A percentile compares a stretch with the other conserved stretches of the same genome.
phyloP scores from a whole-genome alignment of 2,888 invertebrate genomes.

The Caenorhabditis sulstoni region DNA sequence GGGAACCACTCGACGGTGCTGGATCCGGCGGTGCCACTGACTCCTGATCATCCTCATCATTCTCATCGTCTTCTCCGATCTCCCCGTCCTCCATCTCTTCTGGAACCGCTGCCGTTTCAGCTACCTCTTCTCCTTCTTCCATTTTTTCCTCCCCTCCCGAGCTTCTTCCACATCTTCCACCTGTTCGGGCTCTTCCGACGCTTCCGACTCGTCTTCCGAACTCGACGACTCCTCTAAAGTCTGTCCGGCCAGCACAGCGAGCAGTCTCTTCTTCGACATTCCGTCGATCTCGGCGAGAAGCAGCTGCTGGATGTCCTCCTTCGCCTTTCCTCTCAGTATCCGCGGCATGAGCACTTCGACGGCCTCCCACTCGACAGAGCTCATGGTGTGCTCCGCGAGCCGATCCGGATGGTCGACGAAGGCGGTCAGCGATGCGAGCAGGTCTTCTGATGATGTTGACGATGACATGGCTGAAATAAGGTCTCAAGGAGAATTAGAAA shows the following conservation, averaged over 20 bases:
- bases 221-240: slow-evolving; percentile 50
- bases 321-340: slow-evolving; percentile 45
- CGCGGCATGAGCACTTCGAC: slow-evolving; percentile 50
- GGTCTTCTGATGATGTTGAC: too few relatives aligned
- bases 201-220: slow-evolving; percentile 45
- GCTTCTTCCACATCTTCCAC: slow-evolving; percentile 29
- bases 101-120: neutral
- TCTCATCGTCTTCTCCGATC: neutral
- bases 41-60: neutral
- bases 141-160: slow-evolving; percentile 11
- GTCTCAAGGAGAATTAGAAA: neutral
- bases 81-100: slow-evolving; percentile 5
- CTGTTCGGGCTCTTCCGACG: slow-evolving; percentile 44
- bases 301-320: slow-evolving; percentile 50
- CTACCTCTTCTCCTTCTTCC: slow-evolving; percentile 16
- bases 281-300: slow-evolving; percentile 53
- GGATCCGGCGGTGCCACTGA: slow-evolving; percentile 4
- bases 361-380: slow-evolving; percentile 43
- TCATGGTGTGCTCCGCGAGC: slow-evolving; percentile 51
- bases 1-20: neutral
- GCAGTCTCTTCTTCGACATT: slow-evolving; percentile 52
- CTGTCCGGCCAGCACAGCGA: slow-evolving; percentile 48
- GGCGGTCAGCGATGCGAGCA: slow-evolving; percentile 18
- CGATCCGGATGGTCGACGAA: slow-evolving; percentile 49
- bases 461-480: neutral